Base-by-base conservation (phyloP, 1,140 invertebrate species). In the Aphelinus certus region DNA sequence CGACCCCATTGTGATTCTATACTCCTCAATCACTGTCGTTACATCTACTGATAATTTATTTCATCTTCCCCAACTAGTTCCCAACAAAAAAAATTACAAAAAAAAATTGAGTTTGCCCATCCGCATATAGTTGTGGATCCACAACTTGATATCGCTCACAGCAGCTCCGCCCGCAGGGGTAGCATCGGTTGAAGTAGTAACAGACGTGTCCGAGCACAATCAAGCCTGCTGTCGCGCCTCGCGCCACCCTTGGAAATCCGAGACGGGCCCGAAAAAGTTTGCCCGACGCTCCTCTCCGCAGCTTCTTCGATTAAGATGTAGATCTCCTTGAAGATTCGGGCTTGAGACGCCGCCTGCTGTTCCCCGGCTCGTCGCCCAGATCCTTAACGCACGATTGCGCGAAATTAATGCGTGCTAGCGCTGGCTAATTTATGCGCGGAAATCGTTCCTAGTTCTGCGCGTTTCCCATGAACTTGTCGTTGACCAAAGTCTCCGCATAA, bases 311-410 rank as follows among this genome's bases (percentile, higher is more conserved):
- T 74, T 74, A 57, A 74, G 65, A 74, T 63, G 72, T 63, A 68
- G 72, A 74, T 74, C 72, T 68, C 49, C 9, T 63, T 71, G 61
- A 49, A 71, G 69, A 63, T 62, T 71, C n/a, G 64, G 64, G 42
- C 46, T 53, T 5, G 7, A 26, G 26, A 26, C 43, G 26, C 10
- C 58, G 43, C 45, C 60, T 1, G 10, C 56, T 4, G 46, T 42
- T 49, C 26, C 58, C 46, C 42, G 46, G 42, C 46, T 63, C 61
- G 46, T 7, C 43, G 61, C 43, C 45, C 10, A 62, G 42, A 71
- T 71, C 42, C 43, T 48, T n/a, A 45, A 62, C 64, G 46, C 26
- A 26, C 26, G 26, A 7, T 5, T 61, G 26, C 6, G 6, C 45
- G 3, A 48, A 63, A 63, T 43, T 58, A 48, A 60, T 47, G 46